Base-by-base conservation (phyloP, 2,797 vertebrate genomes). In the Hafferia zeledoni region DNA sequence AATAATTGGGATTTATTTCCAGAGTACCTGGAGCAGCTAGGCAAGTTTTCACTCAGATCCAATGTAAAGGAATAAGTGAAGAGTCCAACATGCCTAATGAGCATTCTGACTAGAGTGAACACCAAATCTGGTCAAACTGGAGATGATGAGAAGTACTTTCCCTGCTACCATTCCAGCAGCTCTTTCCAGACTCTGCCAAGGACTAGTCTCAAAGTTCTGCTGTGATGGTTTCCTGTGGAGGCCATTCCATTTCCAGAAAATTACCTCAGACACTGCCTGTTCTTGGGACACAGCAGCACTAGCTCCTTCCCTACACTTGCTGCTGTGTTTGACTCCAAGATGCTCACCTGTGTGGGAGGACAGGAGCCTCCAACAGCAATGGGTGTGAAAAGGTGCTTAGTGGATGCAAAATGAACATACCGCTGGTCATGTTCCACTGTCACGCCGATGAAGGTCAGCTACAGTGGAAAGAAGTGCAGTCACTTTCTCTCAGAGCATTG, bases 401-500 rank as follows among this genome's bases (percentile, higher is more conserved):
- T 98, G 81, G 98, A 98, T 55, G 97, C 94, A 93, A 99, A 99
- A 95, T 99, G 98, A 75, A 99, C 89, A 11, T 98, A 98, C 6
- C 75, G 97, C 90, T 95, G 97, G 50, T 98, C 97, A 55, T 3
- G 95, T 20, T 97, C 97, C 78, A 99, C 93, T 0, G 99, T 99
- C 94, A 98, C 90, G 0, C 99, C 98, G 7, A 98, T 94, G 94
- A 99, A 98, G 90, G 98, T 98, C 24, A 99, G 95, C 99, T 99
- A 61, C 46, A 98, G 85, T 1, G 31, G 17, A 88, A 76, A 90
- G 63, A 95, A 82, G 89, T 1, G 4, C 37, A 72, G 67, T 91
- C 63, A 90, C 11, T 44, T 75, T 68, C 65, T 63, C 55, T 63
- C 9, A 70, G 33, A 25, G 39, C 49, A 37, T 86, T 31, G n/a